A percentile compares a stretch with the other conserved stretches of the same genome.
phyloP scores from a whole-genome alignment of 2,113 vertebrate species.

The Chionis minor region DNA sequence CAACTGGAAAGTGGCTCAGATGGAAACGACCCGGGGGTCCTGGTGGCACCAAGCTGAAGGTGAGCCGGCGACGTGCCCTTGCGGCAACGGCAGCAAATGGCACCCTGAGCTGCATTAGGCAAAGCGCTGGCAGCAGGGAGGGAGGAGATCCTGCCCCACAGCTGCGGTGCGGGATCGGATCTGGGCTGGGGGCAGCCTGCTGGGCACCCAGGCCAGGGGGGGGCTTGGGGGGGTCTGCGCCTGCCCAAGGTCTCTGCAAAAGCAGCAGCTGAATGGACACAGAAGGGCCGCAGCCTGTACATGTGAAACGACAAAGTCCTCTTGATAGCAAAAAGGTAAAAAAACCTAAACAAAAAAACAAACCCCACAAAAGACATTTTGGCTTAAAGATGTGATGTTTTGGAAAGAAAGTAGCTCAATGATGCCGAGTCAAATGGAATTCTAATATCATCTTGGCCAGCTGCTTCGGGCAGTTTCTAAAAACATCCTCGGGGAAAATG shows the following conservation, averaged over 20 bases:
- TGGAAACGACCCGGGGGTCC: no score
- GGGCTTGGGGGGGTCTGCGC: no score
- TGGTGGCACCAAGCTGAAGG: neutral
- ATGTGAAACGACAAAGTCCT: neutral
- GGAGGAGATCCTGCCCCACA: neutral
- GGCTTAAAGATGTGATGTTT: no score
- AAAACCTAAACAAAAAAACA: neutral
- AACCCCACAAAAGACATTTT: no score
- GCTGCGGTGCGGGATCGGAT: no score
- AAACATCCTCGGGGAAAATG: no score
- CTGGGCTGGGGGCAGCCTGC: neutral
- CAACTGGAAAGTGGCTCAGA: neutral
- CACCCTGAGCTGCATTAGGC: neutral
- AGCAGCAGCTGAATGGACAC: neutral
- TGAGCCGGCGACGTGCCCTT: neutral
- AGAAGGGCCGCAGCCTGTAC: neutral
- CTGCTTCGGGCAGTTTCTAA: no score
- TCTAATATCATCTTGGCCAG: no score
- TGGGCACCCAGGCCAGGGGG: rapidly evolving
- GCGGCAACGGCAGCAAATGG: neutral
- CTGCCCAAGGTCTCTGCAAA: neutral
- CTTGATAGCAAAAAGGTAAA: neutral
- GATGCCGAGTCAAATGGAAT: no score
- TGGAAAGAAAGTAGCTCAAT: no score
- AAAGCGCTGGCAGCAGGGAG: neutral